These are phyloP conservation scores for Bombus superbus DNA, from an alignment of 1,140 invertebrate genomes.

Conservation along the genomic window DNA sequence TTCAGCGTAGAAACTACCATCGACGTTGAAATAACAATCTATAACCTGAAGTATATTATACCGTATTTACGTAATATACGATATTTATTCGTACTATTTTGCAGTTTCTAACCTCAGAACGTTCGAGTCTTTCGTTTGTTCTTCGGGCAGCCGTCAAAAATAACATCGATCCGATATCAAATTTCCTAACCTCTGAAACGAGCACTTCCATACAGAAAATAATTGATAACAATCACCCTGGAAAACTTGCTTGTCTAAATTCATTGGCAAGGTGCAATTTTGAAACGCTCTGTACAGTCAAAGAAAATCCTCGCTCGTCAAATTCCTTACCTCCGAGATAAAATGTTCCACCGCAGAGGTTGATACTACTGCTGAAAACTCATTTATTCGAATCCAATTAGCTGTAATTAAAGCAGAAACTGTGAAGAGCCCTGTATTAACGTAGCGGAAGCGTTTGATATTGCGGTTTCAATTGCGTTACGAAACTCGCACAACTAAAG, in stretches of 20 bases:
- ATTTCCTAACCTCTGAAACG: neutral
- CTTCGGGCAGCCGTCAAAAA: no score
- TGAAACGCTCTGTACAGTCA: neutral
- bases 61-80: no score
- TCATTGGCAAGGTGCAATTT: neutral
- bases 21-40: no score
- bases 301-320: neutral
- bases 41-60: no score
- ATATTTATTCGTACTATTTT: no score
- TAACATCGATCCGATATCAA: neutral
- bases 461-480: neutral
- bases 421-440: neutral
- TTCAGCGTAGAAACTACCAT: no score
- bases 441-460: neutral
- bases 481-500: neutral
- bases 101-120: no score
- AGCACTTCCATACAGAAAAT: neutral
- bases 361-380: neutral
- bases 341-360: neutral
- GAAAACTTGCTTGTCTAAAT: neutral
- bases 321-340: neutral
- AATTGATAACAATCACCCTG: accelerated
- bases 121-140: no score
- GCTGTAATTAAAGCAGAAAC: neutral
- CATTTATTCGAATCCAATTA: neutral